Percentiles rank a stretch among this genome's conserved stretches.
Evolutionary conservation across 2,888 invertebrate genomes (phyloP).

Genomic region (Tolmerus cingulatus): DNA sequence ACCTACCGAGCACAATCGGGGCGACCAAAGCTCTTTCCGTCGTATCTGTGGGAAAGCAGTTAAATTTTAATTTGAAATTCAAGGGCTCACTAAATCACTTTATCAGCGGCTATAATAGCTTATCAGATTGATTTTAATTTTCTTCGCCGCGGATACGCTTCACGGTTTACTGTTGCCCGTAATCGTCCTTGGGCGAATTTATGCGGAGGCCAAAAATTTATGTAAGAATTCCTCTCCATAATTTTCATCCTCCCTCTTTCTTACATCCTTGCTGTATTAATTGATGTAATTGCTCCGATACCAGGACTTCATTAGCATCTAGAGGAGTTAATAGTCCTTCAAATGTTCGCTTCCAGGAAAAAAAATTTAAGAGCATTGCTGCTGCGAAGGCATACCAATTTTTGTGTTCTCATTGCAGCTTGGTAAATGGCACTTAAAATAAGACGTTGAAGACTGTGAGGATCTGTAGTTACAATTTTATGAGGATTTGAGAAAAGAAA

Average conservation of each 20-base stretch:
- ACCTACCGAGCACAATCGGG: neutral
- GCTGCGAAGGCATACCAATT: neutral
- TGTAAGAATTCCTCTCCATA: neutral
- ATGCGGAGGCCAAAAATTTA: constrained; percentile 22
- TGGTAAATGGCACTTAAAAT: neutral
- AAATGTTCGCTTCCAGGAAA: neutral
- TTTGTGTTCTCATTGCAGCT: neutral
- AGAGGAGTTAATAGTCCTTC: constrained; percentile 42
- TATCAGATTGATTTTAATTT: constrained; percentile 42
- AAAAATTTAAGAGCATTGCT: neutral
- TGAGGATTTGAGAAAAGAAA: neutral
- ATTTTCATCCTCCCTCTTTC: neutral
- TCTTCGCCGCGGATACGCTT: constrained; percentile 12
- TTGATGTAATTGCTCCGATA: constrained; percentile 48
- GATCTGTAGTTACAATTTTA: neutral
- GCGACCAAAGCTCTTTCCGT: neutral
- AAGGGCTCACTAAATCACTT: constrained; percentile 32
- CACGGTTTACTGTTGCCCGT: constrained; percentile 12
- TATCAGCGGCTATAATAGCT: constrained; percentile 32
- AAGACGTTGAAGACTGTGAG: neutral
- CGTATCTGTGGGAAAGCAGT: constrained; percentile 1
- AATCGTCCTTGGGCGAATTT: constrained; percentile 26
- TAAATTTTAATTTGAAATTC: constrained; percentile 40
- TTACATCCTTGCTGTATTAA: constrained; percentile 36
- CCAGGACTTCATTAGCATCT: constrained; percentile 47